A percentile compares a stretch with the other conserved stretches of the same genome.
These are phyloP conservation scores for honey bee (Apis mellifera) DNA, from an alignment of 1,140 invertebrate species.

Conservation along the genomic window Amel_HAv3.1 CM009941.2:15650001-15650500, in stretches of 20 bases:
- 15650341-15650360: background rate
- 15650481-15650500: slow-evolving; percentile 15
- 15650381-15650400: background rate
- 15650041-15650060: background rate
- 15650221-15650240: too few relatives aligned
- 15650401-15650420: slow-evolving; percentile 11
- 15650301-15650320: background rate
- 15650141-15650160: too few relatives aligned
- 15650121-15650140: background rate
- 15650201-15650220: background rate
- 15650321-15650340: background rate
- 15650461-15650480: background rate
- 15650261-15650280: background rate
- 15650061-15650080: slow-evolving; percentile 8
- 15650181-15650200: background rate
- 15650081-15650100: background rate
- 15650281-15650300: background rate
- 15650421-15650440: slow-evolving; percentile 27
- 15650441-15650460: slow-evolving; percentile 38
- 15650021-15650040: background rate
- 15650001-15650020: too few relatives aligned
- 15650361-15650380: background rate
- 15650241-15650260: too few relatives aligned
- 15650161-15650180: background rate
- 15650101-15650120: background rate